Evolutionary conservation across 1,140 invertebrate species (phyloP), one percentile per base, ranked within the genome.

Genomic region (Temnothorax nylanderi): DNA sequence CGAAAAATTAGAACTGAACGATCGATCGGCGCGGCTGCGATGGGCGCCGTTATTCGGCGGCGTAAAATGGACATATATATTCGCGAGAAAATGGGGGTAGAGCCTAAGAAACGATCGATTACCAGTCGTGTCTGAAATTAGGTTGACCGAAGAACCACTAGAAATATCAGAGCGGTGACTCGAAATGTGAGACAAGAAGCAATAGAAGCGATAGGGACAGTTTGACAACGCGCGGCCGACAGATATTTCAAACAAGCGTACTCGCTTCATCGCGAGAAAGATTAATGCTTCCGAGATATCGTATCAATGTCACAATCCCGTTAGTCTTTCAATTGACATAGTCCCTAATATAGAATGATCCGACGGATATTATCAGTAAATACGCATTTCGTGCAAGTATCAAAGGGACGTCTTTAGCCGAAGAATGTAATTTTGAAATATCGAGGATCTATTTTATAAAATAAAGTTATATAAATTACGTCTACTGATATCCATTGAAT

Each of bases 141-240:
- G 89, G 90, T 91, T 91, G 90, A 89, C 87, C 85, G 85, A 85
- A 91, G 87, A 86, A 89, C 77, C 80, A 71, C 81, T 90, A 87
- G 89, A 76, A 81, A 87, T 54, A 81, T 34, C 58, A 64, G 56
- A 49, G 13, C 44, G 26, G 41, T 85, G 71, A 54, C 49, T 62
- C 11, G 77, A 85, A 72, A 69, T 81, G 78, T 34, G 58, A 72
- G 41, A 75, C 18, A 69, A 69, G 85, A 76, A 87, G 49, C 47
- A 58, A 41, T 58, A n/a, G 51, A 54, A 54, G 86, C 58, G 90
- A 86, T 82, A 87, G 88, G 87, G 88, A 87, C 71, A 54, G 60
- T 64, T 58, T 54, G 32, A 82, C 65, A 81, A 82, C 56, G 26
- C 13, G 3, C 11, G 60, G 26, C 54, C 60, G 75, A 75, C 51